Conservation (phyloP, 2,113 vertebrate genomes). For the Oncorhynchus kisutch region DNA sequence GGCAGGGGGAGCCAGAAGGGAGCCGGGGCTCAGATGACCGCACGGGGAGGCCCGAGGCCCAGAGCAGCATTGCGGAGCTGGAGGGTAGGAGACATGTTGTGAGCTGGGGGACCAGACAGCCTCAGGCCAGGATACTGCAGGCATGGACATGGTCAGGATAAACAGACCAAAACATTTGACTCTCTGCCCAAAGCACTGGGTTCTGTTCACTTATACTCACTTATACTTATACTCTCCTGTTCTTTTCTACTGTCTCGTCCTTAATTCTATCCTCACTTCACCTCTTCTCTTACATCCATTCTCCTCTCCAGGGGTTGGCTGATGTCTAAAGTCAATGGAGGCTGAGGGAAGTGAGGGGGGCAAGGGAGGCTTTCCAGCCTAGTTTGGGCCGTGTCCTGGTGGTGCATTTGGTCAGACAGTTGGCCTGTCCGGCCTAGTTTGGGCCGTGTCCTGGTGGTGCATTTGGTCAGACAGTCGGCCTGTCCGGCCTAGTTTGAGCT, state of each 20-base stretch:
- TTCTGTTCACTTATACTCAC: neutral
- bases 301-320: neutral
- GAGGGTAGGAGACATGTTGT: neutral
- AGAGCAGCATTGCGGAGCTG: neutral
- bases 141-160: slow-evolving; percentile 12
- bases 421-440: neutral
- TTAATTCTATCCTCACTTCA: neutral
- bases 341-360: neutral
- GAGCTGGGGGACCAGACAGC: slow-evolving; percentile 2
- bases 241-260: neutral
- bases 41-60: neutral
- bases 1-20: neutral
- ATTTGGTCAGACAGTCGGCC: neutral
- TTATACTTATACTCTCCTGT: neutral
- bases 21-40: slow-evolving; percentile 15
- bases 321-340: neutral
- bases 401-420: neutral
- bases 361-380: neutral
- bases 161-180: slow-evolving; percentile 10
- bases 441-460: too few species aligned
- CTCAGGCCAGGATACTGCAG: slow-evolving; percentile 31
- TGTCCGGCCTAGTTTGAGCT: neutral
- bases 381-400: neutral
- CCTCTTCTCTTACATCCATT: neutral
- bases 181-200: too few species aligned